Evolutionary conservation across 2,113 vertebrate genomes (phyloP), one percentile per base, ranked within the genome.

Genomic region (Cromileptes altivelis): DNA sequence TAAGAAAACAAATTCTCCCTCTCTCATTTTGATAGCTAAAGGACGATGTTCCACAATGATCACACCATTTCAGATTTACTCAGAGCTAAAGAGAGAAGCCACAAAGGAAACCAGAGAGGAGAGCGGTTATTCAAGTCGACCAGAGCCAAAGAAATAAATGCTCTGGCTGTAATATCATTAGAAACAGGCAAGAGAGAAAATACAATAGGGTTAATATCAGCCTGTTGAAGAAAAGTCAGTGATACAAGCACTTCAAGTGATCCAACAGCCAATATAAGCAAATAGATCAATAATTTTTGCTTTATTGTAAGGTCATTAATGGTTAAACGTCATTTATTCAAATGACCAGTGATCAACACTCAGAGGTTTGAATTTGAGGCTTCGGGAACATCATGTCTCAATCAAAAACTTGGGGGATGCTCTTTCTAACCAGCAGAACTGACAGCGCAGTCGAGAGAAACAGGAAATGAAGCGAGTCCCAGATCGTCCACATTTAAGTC

Each of bases 401-500:
- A 18, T 70, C 18, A 73, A 25, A 67, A 56, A 19, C 12, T n/a
- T 40, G 27, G 14, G 58, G 11, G 23, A 45, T 61, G 74, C 12
- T 37, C 56, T 69, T 68, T 62, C 23, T 49, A 67, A 70, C 37
- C 52, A 74, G 72, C 75, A 69, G 52, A 73, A 52, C n/a, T 61
- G 77, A 81, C 65, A 90, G 86, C 82, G 45, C 40, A 37, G 82
- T 67, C 11, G 7, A 83, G 72, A 68, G 65, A 63, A 67, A 76
- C 72, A 85, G 30, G 69, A 76, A 61, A 79, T 70, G 37, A 80
- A 80, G 57, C 11, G 53, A 81, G 50, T 78, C 81, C 65, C 47
- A 85, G 85, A 75, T 9, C n/a, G 69, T 19, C 80, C 25, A 65
- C 82, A 64, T 69, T 78, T 78, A 77, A 88, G 89, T 75, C 67